Evolutionary conservation across 2,888 invertebrate species (phyloP).

Genomic region (Drosophila kambysellisi): DNA sequence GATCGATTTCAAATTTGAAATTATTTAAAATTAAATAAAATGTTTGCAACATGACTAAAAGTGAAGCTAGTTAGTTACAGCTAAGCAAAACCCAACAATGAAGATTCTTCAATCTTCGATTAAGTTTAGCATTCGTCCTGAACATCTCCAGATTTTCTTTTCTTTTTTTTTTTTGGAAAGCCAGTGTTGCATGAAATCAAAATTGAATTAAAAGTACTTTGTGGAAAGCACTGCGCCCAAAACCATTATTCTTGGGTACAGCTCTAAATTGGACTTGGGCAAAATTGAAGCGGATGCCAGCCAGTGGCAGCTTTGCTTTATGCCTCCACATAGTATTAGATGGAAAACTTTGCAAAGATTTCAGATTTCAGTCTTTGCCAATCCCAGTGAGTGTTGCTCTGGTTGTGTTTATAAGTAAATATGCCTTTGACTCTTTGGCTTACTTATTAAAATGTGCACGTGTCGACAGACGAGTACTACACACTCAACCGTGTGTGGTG

Average conservation of each 20-base stretch:
- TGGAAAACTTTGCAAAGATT: constrained; percentile 60
- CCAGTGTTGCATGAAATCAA: neutral
- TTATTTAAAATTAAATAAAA: neutral
- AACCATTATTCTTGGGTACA: constrained; percentile 26
- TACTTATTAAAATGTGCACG: constrained; percentile 73
- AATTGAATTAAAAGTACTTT: neutral
- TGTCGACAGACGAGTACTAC: constrained; percentile 55
- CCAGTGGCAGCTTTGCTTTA: constrained; percentile 37
- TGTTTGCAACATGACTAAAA: neutral
- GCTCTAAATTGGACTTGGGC: constrained; percentile 16
- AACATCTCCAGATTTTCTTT: neutral
- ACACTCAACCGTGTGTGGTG: constrained; percentile 35
- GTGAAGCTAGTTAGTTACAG: neutral
- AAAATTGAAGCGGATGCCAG: constrained; percentile 25
- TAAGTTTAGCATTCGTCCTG: neutral
- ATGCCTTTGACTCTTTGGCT: constrained; percentile 43
- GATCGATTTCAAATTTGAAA: neutral
- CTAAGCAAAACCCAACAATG: neutral
- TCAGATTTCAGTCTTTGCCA: constrained; percentile 45
- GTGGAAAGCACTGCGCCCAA: neutral
- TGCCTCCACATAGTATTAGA: neutral
- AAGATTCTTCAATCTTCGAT: neutral
- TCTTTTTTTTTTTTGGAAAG: neutral
- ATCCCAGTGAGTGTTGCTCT: constrained; percentile 12
- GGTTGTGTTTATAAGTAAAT: constrained; percentile 42